Percentiles rank a stretch among this genome's conserved stretches.
Conservation (phyloP, 2,888 invertebrate species). For the Idaea dimidiata region DNA sequence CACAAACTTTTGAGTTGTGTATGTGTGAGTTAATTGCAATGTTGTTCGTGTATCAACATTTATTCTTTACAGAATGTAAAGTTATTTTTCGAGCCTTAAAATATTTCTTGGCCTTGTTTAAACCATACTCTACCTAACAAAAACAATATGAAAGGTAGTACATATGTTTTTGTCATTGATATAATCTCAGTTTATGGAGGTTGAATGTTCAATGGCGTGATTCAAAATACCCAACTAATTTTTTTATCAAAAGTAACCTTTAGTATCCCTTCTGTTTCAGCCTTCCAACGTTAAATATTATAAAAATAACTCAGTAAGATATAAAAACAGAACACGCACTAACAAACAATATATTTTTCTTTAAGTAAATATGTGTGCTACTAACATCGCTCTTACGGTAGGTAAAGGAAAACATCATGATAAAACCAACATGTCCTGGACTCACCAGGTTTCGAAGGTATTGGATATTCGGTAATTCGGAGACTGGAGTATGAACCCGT, state of each 20-base stretch:
- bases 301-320: too few species aligned
- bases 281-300: not conserved
- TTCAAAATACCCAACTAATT: not conserved
- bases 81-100: constrained; percentile 55
- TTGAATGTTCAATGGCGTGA: not conserved
- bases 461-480: too few species aligned
- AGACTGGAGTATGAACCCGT: too few species aligned
- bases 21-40: constrained; percentile 78
- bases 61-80: constrained; percentile 51
- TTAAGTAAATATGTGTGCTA: too few species aligned
- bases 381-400: too few species aligned
- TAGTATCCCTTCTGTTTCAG: not conserved
- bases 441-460: too few species aligned
- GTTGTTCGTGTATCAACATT: constrained; percentile 64
- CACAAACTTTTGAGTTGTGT: constrained; percentile 51
- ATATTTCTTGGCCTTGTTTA: constrained; percentile 22
- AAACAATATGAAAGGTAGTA: not conserved
- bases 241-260: not conserved
- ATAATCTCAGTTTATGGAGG: not conserved
- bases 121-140: not conserved
- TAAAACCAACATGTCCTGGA: too few species aligned
- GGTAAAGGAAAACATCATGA: too few species aligned
- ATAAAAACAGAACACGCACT: too few species aligned
- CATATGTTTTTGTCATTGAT: not conserved
- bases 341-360: too few species aligned